phyloP scores from a whole-genome alignment of 2,113 vertebrate species.

The Myocastor coypus region DNA sequence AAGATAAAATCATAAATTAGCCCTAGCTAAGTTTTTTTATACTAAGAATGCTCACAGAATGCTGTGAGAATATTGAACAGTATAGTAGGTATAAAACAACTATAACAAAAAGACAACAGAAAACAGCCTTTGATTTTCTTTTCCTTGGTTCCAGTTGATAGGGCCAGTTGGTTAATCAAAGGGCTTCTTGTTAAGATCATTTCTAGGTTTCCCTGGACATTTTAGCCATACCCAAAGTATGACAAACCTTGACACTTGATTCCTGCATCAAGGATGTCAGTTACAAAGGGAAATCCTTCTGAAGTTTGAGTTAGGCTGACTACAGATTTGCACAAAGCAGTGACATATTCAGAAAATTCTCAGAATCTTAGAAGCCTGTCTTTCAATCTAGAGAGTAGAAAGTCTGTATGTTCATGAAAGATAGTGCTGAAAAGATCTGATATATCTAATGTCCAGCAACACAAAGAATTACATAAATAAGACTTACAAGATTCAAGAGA shows the following conservation, averaged over 20 bases:
- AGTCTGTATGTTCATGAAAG: neutral
- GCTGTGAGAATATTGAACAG: neutral
- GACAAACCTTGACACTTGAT: slow-evolving; percentile 6
- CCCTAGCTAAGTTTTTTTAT: slow-evolving; percentile 28
- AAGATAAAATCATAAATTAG: slow-evolving; percentile 19
- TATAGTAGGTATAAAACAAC: neutral
- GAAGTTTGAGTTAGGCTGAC: slow-evolving; percentile 13
- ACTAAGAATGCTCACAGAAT: neutral
- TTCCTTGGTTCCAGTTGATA: slow-evolving; percentile 32
- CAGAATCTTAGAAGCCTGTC: slow-evolving; percentile 46
- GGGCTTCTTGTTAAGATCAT: slow-evolving; percentile 18
- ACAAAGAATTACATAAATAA: slow-evolving; percentile 4
- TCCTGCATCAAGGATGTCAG: slow-evolving; percentile 41
- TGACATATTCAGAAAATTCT: slow-evolving; percentile 22
- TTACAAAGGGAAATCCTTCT: slow-evolving; percentile 20
- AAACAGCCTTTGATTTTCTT: neutral
- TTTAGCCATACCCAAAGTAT: neutral
- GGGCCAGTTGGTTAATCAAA: neutral
- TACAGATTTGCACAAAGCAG: slow-evolving; percentile 12
- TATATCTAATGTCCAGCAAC: neutral
- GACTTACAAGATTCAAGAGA: slow-evolving; percentile 17
- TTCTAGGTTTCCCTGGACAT: neutral
- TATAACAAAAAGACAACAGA: neutral
- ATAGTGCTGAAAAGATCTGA: slow-evolving; percentile 32
- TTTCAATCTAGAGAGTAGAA: slow-evolving; percentile 56